Evolutionary conservation across 2,888 invertebrate species (phyloP), one percentile per base, ranked within the genome.

Genomic region (Smittia sp.): DNA sequence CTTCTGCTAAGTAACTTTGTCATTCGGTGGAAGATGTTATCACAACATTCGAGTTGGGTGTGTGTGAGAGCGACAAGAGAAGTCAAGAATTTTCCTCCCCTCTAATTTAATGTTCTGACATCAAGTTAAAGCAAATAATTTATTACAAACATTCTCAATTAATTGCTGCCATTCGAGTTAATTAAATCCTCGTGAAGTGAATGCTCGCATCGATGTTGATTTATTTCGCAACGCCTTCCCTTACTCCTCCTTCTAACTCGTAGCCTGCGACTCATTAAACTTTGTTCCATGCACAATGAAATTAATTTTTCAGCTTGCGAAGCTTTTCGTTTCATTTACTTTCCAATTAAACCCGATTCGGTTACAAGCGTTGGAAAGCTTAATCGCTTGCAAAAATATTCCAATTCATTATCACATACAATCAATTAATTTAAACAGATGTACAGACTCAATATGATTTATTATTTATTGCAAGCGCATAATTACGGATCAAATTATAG

Each of bases 61-160:
- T 32, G 32, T 32, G 32, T 9, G 3, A 3, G 3, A 6, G 32
- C 9, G 32, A 32, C 3, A 32, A 3, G 9, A 32, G 32, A 32
- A 32, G n/a, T n/a, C n/a, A n/a, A n/a, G n/a, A 32, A 32, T 32
- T 32, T 3, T 32, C 32, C 9, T 32, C 9, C 32, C 32, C 32
- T 32, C 32, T 32, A 32, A 32, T 9, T 6, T 3, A 18, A 58
- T n/a, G 15, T 52, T 52, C 11, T 11, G 58, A 58, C 22, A 22
- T 58, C 6, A 18, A 58, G 18, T 58, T 13, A 58, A 32, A 22
- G 7, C 58, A 58, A 52, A 39, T 67, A 67, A 68, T 68, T 68
- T 68, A 68, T 68, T 46, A 68, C 68, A 68, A 39, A 68, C 68
- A 68, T 68, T 68, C 46, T n/a, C 68, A 68, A 68, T 68, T 68